Percentiles rank a stretch among this genome's conserved stretches.
These are phyloP conservation scores for Pteropus alecto DNA, from an alignment of 2,113 vertebrate species.

Conservation along the genomic window DNA sequence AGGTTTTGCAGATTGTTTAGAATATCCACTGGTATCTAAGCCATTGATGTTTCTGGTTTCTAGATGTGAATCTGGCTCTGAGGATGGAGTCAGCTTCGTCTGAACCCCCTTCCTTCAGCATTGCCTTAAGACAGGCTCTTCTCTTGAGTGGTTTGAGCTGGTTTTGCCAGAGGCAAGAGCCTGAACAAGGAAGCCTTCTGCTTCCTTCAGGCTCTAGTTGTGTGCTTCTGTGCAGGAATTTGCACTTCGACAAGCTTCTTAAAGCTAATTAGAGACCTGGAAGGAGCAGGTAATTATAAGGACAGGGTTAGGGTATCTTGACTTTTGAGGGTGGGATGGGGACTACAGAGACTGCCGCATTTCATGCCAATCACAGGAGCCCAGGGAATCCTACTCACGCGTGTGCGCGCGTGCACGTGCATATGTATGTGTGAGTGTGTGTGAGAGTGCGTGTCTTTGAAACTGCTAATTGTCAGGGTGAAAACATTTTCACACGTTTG, in stretches of 20 bases:
- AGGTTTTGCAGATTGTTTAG: background rate
- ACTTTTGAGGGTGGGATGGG: background rate
- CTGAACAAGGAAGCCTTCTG: background rate
- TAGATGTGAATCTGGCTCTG: background rate
- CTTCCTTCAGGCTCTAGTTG: background rate
- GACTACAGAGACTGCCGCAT: background rate
- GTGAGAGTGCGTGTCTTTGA: background rate
- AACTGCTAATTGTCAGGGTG: conserved; percentile 65
- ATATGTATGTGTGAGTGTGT: background rate
- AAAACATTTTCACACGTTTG: conserved; percentile 68
- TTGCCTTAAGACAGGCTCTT: background rate
- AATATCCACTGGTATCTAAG: no score
- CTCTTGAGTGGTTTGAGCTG: background rate
- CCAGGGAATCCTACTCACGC: background rate
- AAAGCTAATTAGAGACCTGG: background rate
- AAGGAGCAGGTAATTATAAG: background rate
- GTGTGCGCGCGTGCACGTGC: background rate
- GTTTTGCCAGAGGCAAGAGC: background rate
- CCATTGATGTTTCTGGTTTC: background rate
- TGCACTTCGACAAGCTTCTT: background rate
- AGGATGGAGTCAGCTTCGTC: background rate
- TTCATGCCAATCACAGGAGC: background rate
- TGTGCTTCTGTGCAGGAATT: background rate
- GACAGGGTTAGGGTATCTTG: background rate
- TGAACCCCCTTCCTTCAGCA: background rate